phyloP scores from a whole-genome alignment of 2,113 vertebrate species.

The Edolisoma coerulescens region DNA sequence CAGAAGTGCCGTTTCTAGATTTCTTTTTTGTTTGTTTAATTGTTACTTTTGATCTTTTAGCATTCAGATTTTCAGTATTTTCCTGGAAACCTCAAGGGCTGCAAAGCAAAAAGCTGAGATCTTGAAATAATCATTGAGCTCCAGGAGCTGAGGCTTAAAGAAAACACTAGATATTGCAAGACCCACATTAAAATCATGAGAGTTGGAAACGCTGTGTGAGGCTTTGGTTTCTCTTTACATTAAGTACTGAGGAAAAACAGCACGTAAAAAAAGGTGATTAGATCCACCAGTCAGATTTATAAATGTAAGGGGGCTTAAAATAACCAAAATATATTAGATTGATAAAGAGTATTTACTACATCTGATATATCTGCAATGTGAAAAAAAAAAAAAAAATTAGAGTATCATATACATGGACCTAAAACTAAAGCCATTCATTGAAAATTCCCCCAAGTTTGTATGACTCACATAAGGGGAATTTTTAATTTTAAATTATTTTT shows the following conservation, averaged over 20 bases:
- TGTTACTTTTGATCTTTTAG: background rate
- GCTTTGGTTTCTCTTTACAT: constrained; percentile 23
- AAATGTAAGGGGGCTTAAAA: background rate
- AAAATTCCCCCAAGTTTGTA: constrained; percentile 19
- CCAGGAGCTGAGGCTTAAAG: background rate
- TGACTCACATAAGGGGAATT: constrained; percentile 50
- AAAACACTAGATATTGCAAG: background rate
- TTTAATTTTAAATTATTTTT: constrained; percentile 65
- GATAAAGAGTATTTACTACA: constrained; percentile 8
- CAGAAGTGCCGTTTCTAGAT: background rate
- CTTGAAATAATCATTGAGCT: background rate
- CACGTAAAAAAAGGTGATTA: background rate
- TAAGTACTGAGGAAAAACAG: background rate
- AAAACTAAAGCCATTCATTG: constrained; percentile 29
- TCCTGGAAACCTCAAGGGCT: background rate
- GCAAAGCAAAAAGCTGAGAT: background rate
- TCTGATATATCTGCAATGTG: background rate
- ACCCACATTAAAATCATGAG: background rate
- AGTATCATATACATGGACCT: background rate
- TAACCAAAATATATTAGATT: background rate
- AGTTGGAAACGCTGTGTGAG: background rate
- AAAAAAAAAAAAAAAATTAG: background rate
- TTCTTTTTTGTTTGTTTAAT: background rate
- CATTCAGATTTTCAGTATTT: background rate
- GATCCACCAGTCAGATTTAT: background rate